phyloP scores from a whole-genome alignment of 2,797 vertebrate species.

The Falco rusticolus region DNA sequence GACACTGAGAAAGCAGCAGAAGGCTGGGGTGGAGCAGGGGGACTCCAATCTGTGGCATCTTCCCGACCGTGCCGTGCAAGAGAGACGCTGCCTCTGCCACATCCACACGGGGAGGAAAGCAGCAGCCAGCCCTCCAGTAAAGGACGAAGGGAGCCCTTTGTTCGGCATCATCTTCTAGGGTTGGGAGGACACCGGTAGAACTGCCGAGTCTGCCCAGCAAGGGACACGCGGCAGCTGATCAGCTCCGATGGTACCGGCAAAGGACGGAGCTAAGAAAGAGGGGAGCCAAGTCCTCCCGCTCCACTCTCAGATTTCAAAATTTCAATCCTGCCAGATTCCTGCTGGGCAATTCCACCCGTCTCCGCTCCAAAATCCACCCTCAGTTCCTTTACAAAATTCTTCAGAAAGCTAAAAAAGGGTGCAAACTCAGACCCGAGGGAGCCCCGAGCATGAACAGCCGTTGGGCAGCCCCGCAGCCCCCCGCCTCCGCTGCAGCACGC shows the following conservation, averaged over 20 bases:
- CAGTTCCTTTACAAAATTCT: neutral
- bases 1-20: neutral
- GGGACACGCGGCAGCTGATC: neutral
- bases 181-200: neutral
- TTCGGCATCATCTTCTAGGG: neutral
- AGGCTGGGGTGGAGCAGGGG: neutral
- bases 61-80: accelerated
- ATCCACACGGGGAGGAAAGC: neutral
- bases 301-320: neutral
- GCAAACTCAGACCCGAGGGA: neutral
- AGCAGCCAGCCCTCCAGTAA: neutral
- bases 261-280: neutral
- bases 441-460: neutral
- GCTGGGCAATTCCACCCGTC: neutral
- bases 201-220: neutral
- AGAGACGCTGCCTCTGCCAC: neutral
- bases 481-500: neutral
- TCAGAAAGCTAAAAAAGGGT: neutral
- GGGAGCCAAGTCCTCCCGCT: neutral
- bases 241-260: neutral
- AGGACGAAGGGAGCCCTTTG: neutral
- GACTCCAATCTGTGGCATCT: neutral
- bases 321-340: neutral
- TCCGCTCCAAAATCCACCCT: neutral
- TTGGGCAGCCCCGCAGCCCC: neutral